Evolutionary conservation across 92 coral and sea anemone genomes (phyloP).

Genomic region (Blastomussa wellsi): DNA sequence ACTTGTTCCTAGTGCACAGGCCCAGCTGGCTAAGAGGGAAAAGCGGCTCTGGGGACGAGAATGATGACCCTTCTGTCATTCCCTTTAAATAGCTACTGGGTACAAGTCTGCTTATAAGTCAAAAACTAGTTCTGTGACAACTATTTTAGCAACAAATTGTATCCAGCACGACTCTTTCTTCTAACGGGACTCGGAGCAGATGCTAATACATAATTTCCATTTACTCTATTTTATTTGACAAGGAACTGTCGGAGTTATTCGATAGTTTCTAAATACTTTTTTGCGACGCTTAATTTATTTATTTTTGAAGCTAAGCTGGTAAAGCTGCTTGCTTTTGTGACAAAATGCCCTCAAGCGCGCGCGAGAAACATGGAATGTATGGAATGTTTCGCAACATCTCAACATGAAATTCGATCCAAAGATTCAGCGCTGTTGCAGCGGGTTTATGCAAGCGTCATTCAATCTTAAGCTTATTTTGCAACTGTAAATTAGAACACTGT

Average conservation of each 20-base stretch:
- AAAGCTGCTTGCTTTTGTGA: not conserved
- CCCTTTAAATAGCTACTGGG: too few relatives aligned
- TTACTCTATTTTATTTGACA: not conserved
- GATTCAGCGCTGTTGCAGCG: slow-evolving; percentile 35
- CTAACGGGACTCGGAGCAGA: not conserved
- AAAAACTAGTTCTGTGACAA: too few relatives aligned
- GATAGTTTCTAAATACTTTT: not conserved
- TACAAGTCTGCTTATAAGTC: too few relatives aligned
- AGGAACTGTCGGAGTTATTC: not conserved
- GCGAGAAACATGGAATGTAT: not conserved
- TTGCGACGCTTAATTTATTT: not conserved
- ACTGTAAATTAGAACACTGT: not conserved
- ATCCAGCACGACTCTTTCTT: too few relatives aligned
- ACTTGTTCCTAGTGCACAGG: too few relatives aligned
- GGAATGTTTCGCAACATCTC: not conserved
- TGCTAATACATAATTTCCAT: not conserved
- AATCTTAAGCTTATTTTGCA: not conserved
- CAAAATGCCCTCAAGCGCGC: not conserved
- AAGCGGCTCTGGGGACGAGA: too few relatives aligned
- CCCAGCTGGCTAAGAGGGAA: too few relatives aligned
- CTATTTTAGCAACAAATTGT: too few relatives aligned
- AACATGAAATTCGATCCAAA: slow-evolving; percentile 10
- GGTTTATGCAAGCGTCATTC: not conserved
- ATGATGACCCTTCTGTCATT: too few relatives aligned
- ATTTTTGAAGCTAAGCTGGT: not conserved